A percentile compares a stretch with the other conserved stretches of the same genome.
Conservation (phyloP, 2,888 invertebrate genomes). For the Portevinia maculata region DNA sequence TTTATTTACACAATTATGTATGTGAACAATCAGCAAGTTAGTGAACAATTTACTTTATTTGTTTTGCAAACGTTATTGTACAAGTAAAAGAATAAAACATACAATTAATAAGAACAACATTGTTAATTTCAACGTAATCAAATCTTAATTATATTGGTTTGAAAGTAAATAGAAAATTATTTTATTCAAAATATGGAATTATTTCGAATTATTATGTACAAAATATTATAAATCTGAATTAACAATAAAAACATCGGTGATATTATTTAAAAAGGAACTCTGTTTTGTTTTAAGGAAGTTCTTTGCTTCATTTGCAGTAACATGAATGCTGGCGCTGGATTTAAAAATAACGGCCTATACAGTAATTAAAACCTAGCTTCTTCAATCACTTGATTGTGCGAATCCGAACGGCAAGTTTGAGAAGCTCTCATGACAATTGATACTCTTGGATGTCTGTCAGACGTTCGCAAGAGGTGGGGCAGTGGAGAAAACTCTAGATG, state of each 20-base stretch:
- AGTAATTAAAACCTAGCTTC: too few relatives aligned
- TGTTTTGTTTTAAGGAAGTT: too few relatives aligned
- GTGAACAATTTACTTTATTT: conserved; percentile 49
- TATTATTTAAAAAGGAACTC: conserved; percentile 55
- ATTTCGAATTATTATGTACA: conserved; percentile 68
- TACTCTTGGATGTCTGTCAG: too few relatives aligned
- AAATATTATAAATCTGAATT: conserved; percentile 70
- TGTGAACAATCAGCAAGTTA: conserved; percentile 71
- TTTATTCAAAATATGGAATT: conserved; percentile 36
- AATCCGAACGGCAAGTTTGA: too few relatives aligned
- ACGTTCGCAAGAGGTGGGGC: too few relatives aligned
- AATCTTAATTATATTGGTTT: conserved; percentile 13
- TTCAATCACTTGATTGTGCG: too few relatives aligned
- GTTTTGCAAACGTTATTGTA: conserved; percentile 36
- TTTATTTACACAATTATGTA: conserved; percentile 43
- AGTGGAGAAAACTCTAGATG: too few relatives aligned
- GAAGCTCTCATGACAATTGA: too few relatives aligned
- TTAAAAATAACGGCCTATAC: too few relatives aligned
- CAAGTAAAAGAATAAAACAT: conserved; percentile 21
- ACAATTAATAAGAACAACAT: conserved; percentile 17
- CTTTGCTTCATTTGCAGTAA: too few relatives aligned
- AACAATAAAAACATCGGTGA: conserved; percentile 74
- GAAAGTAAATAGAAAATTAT: conserved; percentile 13
- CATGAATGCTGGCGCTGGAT: too few relatives aligned
- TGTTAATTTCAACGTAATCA: conserved; percentile 2